phyloP scores from a whole-genome alignment of 1,140 invertebrate species.

The Pogonus chalceus region DNA sequence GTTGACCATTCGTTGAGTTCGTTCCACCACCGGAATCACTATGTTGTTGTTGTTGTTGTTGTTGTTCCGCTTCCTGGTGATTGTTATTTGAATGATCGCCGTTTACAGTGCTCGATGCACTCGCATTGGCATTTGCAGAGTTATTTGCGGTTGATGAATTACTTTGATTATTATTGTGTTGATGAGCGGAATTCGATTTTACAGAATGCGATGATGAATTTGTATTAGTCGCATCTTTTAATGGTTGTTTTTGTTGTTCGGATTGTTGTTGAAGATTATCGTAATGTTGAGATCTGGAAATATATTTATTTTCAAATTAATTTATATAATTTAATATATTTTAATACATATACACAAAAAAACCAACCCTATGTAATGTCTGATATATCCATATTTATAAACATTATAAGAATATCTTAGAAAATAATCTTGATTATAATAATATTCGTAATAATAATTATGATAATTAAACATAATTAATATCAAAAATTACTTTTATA shows the following conservation, averaged over 20 bases:
- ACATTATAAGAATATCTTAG: no score
- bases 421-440: no score
- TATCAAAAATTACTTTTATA: no score
- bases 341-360: not conserved
- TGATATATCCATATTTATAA: no score
- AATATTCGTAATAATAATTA: no score
- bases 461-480: no score
- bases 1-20: conserved; percentile 17
- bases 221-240: conserved; percentile 32
- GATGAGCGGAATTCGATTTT: conserved; percentile 19
- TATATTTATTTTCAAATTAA: conserved; percentile 3
- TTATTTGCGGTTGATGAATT: not conserved
- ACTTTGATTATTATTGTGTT: conserved; percentile 16
- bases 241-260: conserved; percentile 31
- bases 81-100: conserved; percentile 4
- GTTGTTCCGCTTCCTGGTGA: conserved; percentile 26
- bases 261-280: conserved; percentile 36
- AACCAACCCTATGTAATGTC: not conserved
- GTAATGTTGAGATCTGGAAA: conserved; percentile 35
- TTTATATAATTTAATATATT: no score
- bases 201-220: conserved; percentile 19
- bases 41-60: conserved; percentile 16
- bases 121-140: not conserved
- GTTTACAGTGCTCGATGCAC: not conserved
- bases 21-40: conserved; percentile 12